phyloP scores from a whole-genome alignment of 2,113 vertebrate genomes.

The Hippotragus niger region DNA sequence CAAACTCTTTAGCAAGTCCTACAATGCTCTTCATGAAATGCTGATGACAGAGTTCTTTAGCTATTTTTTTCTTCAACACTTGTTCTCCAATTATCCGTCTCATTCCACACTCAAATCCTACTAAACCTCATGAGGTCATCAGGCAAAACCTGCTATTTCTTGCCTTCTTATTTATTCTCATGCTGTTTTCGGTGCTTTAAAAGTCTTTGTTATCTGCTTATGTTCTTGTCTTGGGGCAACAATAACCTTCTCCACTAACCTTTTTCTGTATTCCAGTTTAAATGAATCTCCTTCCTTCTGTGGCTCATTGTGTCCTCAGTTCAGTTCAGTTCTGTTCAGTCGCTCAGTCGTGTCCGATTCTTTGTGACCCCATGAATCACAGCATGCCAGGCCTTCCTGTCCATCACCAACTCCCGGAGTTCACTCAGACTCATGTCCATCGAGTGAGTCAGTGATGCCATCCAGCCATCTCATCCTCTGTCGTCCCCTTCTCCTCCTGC shows the following conservation, averaged over 20 bases:
- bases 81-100: not conserved
- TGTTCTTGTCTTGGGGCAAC: not conserved
- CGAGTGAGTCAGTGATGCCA: fast-evolving
- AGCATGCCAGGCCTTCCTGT: too few species aligned
- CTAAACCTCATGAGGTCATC: not conserved
- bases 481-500: too few species aligned
- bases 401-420: too few species aligned
- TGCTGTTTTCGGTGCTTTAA: not conserved
- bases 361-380: too few species aligned
- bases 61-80: not conserved
- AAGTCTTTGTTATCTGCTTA: not conserved
- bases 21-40: not conserved
- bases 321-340: too few species aligned
- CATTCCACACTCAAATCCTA: not conserved
- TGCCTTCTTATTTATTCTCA: not conserved
- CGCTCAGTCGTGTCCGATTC: too few species aligned
- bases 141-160: not conserved
- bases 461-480: too few species aligned
- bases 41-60: not conserved
- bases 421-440: too few species aligned
- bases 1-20: not conserved
- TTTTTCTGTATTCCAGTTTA: not conserved
- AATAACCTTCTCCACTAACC: not conserved
- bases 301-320: not conserved
- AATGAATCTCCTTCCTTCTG: not conserved